Conservation (phyloP, 2,113 vertebrate species). For the Noturus placidus region DNA sequence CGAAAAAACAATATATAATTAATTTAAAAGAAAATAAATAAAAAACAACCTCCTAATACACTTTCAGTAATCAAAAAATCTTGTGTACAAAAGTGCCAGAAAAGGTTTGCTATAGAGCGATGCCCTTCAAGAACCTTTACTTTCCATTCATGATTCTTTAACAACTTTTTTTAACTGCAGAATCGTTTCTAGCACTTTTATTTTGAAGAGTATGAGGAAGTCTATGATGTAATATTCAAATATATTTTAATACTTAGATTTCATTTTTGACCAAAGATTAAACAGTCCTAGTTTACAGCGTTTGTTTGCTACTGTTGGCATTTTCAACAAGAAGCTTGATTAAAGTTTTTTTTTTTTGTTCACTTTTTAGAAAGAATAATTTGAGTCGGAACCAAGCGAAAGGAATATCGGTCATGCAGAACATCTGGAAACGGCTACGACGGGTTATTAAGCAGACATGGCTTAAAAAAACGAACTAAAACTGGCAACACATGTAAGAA, state of each 20-base stretch:
- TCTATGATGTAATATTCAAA: no score
- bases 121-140: no score
- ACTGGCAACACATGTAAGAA: not conserved
- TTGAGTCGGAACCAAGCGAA: not conserved
- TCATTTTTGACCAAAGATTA: no score
- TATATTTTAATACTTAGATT: no score
- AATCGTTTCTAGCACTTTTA: not conserved
- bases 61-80: not conserved
- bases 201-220: not conserved
- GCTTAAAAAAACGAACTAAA: not conserved
- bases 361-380: not conserved
- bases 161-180: not conserved
- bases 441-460: not conserved
- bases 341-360: no score
- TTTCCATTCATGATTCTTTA: not conserved
- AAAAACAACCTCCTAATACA: not conserved
- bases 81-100: not conserved
- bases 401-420: not conserved
- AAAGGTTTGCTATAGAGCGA: not conserved
- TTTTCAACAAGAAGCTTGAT: not conserved
- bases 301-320: not conserved
- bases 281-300: no score
- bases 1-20: no score
- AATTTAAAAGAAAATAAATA: no score
- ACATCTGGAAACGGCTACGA: not conserved